phyloP scores from a whole-genome alignment of 2,113 vertebrate species.

The Pluvianellus socialis region DNA sequence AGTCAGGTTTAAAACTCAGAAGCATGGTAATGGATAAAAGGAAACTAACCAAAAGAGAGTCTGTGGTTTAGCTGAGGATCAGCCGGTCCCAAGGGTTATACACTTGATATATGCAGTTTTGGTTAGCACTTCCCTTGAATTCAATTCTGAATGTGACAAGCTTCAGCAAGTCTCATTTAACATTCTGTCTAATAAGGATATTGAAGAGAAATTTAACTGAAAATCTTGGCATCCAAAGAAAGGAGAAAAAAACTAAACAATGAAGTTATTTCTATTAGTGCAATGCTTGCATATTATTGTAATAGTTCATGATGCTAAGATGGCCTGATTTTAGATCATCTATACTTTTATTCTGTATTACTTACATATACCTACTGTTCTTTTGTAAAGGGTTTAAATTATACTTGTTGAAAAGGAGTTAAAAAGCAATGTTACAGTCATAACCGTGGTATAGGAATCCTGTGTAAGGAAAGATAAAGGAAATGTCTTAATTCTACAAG shows the following conservation, averaged over 20 bases:
- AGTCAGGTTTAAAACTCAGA: not conserved
- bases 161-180: constrained; percentile 23
- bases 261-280: not conserved
- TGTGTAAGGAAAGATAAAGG: not conserved
- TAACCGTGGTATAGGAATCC: not conserved
- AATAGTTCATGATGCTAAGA: not conserved
- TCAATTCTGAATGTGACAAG: constrained; percentile 30
- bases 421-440: not conserved
- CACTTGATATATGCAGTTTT: not conserved
- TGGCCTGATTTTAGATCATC: not conserved
- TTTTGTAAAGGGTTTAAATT: not conserved
- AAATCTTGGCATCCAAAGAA: not conserved
- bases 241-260: constrained; percentile 15
- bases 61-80: constrained; percentile 14
- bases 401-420: not conserved
- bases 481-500: not conserved
- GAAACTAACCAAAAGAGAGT: constrained; percentile 46
- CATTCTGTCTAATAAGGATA: constrained; percentile 5
- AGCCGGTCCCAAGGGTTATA: not conserved
- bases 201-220: constrained; percentile 24
- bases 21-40: not conserved
- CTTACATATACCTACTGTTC: not conserved
- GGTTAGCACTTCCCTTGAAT: constrained; percentile 19
- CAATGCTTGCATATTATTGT: not conserved
- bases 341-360: not conserved